These are phyloP conservation scores for Seriola quinqueradiata DNA, from an alignment of 2,113 vertebrate species.

Conservation along the genomic window DNA sequence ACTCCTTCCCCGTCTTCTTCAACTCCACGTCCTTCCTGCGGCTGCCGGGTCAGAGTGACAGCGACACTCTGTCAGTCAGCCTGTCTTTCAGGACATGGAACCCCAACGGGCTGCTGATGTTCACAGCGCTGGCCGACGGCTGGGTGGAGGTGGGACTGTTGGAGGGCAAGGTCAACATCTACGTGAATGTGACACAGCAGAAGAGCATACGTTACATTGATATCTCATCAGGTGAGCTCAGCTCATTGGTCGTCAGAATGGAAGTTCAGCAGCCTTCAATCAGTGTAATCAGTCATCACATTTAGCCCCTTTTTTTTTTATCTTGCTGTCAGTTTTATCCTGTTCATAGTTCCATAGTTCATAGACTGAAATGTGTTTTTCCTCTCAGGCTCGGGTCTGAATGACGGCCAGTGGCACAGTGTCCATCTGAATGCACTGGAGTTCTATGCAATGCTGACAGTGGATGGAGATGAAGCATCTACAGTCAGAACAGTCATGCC, in stretches of 20 bases:
- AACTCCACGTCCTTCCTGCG: constrained; percentile 94
- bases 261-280: neutral
- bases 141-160: constrained; percentile 91
- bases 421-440: constrained; percentile 93
- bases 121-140: constrained; percentile 90
- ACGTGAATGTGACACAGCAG: constrained; percentile 89
- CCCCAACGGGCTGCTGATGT: constrained; percentile 91
- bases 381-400: constrained; percentile 89
- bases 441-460: constrained; percentile 93
- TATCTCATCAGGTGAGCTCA: constrained; percentile 90
- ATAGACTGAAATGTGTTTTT: neutral
- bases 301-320: neutral
- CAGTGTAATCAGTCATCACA: neutral
- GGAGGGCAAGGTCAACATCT: constrained; percentile 91
- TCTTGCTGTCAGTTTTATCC: neutral
- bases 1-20: constrained; percentile 93
- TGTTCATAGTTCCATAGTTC: neutral
- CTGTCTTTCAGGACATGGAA: constrained; percentile 98
- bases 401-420: constrained; percentile 97
- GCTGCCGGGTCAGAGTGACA: constrained; percentile 88
- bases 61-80: constrained; percentile 91
- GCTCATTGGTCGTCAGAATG: neutral
- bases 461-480: constrained; percentile 95
- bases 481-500: constrained; percentile 94
- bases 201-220: constrained; percentile 91